Evolutionary conservation across 2,888 invertebrate species (phyloP).

Genomic region (Fragum whitleyi): DNA sequence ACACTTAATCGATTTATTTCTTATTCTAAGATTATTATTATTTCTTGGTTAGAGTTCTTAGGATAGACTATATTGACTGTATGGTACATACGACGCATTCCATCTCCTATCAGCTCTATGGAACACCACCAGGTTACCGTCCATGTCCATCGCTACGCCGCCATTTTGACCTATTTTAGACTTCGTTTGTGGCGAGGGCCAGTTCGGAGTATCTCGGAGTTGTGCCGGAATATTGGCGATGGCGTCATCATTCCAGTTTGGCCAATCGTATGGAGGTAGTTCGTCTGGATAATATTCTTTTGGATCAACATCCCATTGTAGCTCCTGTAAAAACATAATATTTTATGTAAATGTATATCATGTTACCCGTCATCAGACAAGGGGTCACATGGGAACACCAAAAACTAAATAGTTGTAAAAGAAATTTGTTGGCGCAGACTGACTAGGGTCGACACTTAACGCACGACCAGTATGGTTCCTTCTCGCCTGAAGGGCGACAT

Average conservation of each 20-base stretch:
- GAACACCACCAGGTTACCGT: conserved; percentile 93
- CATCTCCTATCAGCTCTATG: conserved; percentile 93
- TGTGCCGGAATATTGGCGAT: conserved; percentile 3
- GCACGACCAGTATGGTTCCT: too few relatives aligned
- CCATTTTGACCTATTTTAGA: conserved; percentile 90
- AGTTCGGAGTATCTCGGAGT: conserved; percentile 32
- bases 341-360: too few relatives aligned
- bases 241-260: conserved; percentile 22
- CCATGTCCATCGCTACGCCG: conserved; percentile 92
- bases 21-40: too few relatives aligned
- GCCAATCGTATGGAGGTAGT: conserved; percentile 11
- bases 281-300: conserved; percentile 5
- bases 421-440: too few relatives aligned
- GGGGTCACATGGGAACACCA: too few relatives aligned
- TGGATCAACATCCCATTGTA: conserved; percentile 23
- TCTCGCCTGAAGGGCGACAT: too few relatives aligned
- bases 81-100: conserved; percentile 89
- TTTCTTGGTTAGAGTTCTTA: too few relatives aligned
- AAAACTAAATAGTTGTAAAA: too few relatives aligned
- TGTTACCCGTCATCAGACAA: too few relatives aligned
- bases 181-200: conserved; percentile 33
- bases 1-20: too few relatives aligned
- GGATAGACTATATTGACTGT: too few relatives aligned
- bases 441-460: too few relatives aligned
- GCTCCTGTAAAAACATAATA: conserved; percentile 7